Evolutionary conservation across 2,888 invertebrate genomes (phyloP), one percentile per base, ranked within the genome.

Genomic region (Drosophila longiperda): DNA sequence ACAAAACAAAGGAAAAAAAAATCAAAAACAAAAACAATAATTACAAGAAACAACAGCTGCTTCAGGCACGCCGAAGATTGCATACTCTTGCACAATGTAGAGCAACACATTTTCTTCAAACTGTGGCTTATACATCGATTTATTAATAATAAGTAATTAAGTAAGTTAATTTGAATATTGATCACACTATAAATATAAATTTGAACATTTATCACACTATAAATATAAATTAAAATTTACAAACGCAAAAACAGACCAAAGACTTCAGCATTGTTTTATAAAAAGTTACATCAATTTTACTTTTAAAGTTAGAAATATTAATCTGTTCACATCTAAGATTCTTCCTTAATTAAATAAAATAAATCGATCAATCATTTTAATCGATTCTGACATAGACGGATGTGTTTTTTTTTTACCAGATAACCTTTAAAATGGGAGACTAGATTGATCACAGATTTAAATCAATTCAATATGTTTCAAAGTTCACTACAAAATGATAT

Each of bases 21-120:
- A 60, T 48, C 15, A 52, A 40, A 38, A 29, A 55, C 54, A 29
- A 55, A 33, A 29, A 38, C 38, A 38, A 38, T 38, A 55, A 53
- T 23, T 36, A 36, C 23, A 23, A 55, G n/a, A 12, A 55, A n/a
- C 2, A 38, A 29, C 2, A 38, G 1, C 5, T 15, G 1, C 4
- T 7, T 38, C 6, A 38, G 26, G 2, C 12, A 38, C 3, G 11
- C 12, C 17, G 54, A 38, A n/a, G n/a, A 55, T 29, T 29, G 9
- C 12, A 40, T 38, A 38, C 38, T 29, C 55, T 55, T 29, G 4
- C 34, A 3, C 9, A 36, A 45, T 23, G 12, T 23, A 45, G 1
- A 45, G 20, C 45, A 15, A 45, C 15, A 20, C 20, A 6, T 20
- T 20, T 20, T 45, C 12, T 3, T 7, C 7, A 12, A 45, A 12